A percentile compares a stretch with the other conserved stretches of the same genome.
Conservation (phyloP, 1,140 invertebrate species). For the Euura saliciscinereae region DNA sequence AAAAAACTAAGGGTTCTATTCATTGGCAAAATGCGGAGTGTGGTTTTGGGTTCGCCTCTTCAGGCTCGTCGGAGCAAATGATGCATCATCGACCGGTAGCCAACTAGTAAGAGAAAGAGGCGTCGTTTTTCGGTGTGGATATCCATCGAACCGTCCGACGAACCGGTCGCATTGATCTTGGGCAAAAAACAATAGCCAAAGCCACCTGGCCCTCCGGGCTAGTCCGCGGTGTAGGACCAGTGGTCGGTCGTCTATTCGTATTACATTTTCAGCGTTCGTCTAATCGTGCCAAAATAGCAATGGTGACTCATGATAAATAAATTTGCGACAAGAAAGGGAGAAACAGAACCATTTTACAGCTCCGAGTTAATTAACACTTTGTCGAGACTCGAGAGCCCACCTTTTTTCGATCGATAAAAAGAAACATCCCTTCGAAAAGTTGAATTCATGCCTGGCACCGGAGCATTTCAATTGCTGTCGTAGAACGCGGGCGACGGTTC, state of each 20-base stretch:
- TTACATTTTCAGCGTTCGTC: background rate
- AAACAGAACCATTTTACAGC: too few species aligned
- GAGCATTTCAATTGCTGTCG: constrained; percentile 4
- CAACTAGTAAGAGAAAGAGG: background rate
- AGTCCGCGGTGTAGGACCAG: too few species aligned
- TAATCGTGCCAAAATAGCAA: background rate
- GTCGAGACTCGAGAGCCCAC: too few species aligned
- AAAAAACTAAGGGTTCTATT: too few species aligned
- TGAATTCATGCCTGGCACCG: background rate
- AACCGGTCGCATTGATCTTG: constrained; percentile 52
- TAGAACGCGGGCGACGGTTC: constrained; percentile 15
- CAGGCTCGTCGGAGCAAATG: constrained; percentile 48
- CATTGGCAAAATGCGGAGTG: constrained; percentile 14
- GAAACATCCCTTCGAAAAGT: too few species aligned
- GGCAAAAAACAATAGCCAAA: constrained; percentile 47
- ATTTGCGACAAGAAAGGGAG: too few species aligned
- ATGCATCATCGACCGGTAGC: constrained; percentile 29
- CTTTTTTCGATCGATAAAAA: too few species aligned
- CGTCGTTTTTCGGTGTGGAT: constrained; percentile 2
- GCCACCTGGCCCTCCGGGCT: background rate
- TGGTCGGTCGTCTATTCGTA: background rate
- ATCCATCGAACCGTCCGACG: constrained; percentile 40
- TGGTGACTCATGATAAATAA: too few species aligned
- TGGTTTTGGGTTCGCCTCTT: constrained; percentile 37
- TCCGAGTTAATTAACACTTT: too few species aligned